A percentile compares a stretch with the other conserved stretches of the same genome.
Conservation (phyloP, 2,113 vertebrate species). For the Plecturocebus donacophilus region DNA sequence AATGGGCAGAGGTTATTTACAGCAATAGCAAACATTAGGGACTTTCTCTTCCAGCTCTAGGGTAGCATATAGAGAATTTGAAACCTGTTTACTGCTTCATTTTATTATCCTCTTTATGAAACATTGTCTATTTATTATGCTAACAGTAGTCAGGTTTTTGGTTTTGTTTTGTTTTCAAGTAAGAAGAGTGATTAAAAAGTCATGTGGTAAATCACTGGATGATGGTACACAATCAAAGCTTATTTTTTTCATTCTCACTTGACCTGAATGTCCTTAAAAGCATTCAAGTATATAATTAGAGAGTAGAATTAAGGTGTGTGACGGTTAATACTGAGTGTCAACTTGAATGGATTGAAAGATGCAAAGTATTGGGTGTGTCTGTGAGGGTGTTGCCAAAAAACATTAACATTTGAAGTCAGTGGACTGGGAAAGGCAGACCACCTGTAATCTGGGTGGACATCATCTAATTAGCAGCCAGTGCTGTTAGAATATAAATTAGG, state of each 20-base stretch:
- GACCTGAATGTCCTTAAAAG: neutral
- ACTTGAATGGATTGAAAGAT: too few species aligned
- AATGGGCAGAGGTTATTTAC: slow-evolving; percentile 17
- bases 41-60: neutral
- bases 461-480: too few species aligned
- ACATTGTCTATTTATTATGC: neutral
- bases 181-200: neutral
- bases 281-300: neutral
- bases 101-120: slow-evolving; percentile 18
- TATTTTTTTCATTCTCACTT: neutral
- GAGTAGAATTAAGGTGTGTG: neutral
- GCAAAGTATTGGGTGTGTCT: too few species aligned
- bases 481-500: too few species aligned
- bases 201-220: neutral
- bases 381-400: too few species aligned
- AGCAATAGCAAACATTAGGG: neutral
- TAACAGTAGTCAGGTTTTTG: neutral
- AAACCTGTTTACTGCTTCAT: neutral
- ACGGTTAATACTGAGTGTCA: too few species aligned
- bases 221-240: neutral
- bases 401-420: too few species aligned
- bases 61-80: neutral
- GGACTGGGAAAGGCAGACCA: too few species aligned
- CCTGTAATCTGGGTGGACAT: too few species aligned
- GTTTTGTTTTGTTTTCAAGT: slow-evolving; percentile 26